These are phyloP conservation scores for Aelia acuminata DNA, from an alignment of 2,888 invertebrate species.

Conservation along the genomic window DNA sequence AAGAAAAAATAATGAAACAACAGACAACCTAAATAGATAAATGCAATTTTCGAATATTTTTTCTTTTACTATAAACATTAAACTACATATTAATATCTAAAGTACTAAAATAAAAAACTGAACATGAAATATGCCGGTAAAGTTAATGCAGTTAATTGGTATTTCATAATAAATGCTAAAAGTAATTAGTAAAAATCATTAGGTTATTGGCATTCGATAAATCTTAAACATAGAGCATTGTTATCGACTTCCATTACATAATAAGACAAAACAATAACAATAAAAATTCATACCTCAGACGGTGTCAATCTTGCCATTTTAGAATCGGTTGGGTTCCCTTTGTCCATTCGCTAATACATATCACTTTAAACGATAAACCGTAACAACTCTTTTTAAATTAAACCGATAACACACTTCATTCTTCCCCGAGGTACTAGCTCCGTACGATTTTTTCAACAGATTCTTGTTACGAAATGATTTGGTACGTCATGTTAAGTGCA, in stretches of 20 bases:
- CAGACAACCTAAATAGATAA: background rate
- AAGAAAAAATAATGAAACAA: background rate
- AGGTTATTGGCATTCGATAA: background rate
- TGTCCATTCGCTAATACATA: conserved; percentile 55
- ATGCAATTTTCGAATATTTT: background rate
- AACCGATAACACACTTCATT: conserved; percentile 34
- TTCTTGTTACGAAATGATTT: conserved; percentile 25
- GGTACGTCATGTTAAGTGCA: conserved; percentile 22
- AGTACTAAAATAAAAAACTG: background rate
- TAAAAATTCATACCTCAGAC: conserved; percentile 61
- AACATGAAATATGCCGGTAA: conserved; percentile 12
- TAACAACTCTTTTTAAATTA: conserved; percentile 24
- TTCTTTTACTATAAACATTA: background rate
- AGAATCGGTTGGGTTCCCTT: conserved; percentile 58
- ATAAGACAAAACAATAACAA: background rate
- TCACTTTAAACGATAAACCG: conserved; percentile 29
- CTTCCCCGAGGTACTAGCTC: background rate
- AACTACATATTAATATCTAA: background rate
- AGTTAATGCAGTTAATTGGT: background rate
- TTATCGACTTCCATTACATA: background rate
- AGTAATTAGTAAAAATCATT: background rate
- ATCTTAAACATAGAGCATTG: background rate
- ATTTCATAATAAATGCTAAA: background rate
- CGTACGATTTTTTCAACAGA: background rate
- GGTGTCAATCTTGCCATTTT: conserved; percentile 63